These are phyloP conservation scores for Phoxinus phoxinus DNA, from an alignment of 2,113 vertebrate species.

Conservation along the genomic window DNA sequence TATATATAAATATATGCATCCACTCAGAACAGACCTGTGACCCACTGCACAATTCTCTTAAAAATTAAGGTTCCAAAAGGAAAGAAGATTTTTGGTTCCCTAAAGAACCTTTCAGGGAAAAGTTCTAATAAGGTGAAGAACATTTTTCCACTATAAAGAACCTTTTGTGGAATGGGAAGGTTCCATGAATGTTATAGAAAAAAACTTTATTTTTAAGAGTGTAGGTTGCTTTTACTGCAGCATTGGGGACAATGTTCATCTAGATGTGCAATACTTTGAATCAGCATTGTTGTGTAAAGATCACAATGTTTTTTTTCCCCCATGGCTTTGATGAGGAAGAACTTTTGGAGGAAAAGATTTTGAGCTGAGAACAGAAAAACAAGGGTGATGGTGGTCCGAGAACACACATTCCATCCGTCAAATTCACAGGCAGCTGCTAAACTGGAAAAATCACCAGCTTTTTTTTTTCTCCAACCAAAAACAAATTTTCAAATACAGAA, in stretches of 20 bases:
- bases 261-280: constrained; percentile 13
- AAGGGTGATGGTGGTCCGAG: constrained; percentile 16
- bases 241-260: constrained; percentile 26
- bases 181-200: neutral
- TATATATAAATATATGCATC: no score
- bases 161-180: neutral
- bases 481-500: constrained; percentile 41
- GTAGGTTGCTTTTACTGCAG: constrained; percentile 16
- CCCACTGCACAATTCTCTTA: neutral
- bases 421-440: constrained; percentile 32
- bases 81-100: neutral
- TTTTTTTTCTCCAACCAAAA: neutral
- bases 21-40: neutral
- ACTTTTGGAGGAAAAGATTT: constrained; percentile 20
- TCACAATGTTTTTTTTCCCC: constrained; percentile 12
- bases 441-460: constrained; percentile 4
- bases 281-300: constrained; percentile 7
- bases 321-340: neutral
- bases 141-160: neutral
- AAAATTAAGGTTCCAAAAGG: neutral
- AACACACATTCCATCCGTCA: constrained; percentile 36
- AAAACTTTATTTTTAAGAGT: neutral
- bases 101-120: neutral
- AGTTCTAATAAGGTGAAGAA: neutral
- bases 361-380: constrained; percentile 18